These are phyloP conservation scores for Silvanus unidentatus DNA, from an alignment of 2,888 invertebrate species.

Conservation along the genomic window DNA sequence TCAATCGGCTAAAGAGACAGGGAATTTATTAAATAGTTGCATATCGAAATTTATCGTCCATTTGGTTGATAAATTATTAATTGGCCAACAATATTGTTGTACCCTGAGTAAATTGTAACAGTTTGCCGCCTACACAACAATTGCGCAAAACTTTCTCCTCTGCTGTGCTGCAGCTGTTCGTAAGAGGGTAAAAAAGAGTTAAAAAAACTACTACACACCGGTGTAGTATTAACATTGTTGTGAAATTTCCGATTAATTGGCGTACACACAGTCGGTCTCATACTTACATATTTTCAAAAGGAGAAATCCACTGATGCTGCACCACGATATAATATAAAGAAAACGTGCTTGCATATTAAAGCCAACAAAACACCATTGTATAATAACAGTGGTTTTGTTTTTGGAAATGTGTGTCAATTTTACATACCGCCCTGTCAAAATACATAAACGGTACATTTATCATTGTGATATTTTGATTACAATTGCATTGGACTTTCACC, in stretches of 20 bases:
- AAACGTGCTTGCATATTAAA: neutral
- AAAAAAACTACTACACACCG: neutral
- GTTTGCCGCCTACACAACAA: slow-evolving; percentile 1
- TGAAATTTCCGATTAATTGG: slow-evolving; percentile 28
- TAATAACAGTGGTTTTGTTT: neutral
- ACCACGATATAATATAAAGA: neutral
- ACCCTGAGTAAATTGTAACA: slow-evolving; percentile 4
- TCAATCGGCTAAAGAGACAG: too few species aligned
- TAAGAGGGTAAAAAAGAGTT: slow-evolving; percentile 1
- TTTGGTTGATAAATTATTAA: too few species aligned
- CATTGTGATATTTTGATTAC: slow-evolving; percentile 11
- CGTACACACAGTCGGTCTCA: slow-evolving; percentile 2
- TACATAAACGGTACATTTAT: slow-evolving; percentile 13
- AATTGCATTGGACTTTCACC: slow-evolving; percentile 10
- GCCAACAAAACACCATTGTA: too few species aligned
- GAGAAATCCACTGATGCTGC: too few species aligned
- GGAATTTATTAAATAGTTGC: too few species aligned
- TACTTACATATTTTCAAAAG: too few species aligned
- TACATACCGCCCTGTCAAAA: slow-evolving; percentile 4
- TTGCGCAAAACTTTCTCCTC: neutral
- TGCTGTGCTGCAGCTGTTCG: neutral
- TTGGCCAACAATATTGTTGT: neutral
- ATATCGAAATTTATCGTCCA: too few species aligned
- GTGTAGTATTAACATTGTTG: slow-evolving; percentile 23
- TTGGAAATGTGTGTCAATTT: slow-evolving; percentile 1